Evolutionary conservation across 2,797 vertebrate species (phyloP), one percentile per base, ranked within the genome.

Genomic region (Eospalax fontanierii): DNA sequence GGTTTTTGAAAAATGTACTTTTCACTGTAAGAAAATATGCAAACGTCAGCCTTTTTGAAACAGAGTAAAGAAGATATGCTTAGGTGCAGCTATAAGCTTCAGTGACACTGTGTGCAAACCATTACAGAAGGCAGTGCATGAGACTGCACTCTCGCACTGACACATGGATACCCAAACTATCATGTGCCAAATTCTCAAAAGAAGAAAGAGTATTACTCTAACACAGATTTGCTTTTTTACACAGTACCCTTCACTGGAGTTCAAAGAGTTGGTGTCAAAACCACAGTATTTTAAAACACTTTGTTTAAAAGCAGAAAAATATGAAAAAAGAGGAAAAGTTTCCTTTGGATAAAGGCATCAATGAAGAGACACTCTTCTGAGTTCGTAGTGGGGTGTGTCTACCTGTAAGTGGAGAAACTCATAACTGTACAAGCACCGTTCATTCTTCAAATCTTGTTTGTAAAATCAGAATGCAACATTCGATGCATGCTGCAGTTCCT

Each of bases 291-390:
- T 61, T 66, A 24, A 92, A 93, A 71, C 38, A n/a, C 59, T 75
- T 84, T 71, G 63, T n/a, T 50, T 85, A 28, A 82, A 80, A 33
- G 26, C 73, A 93, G 57, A 15, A 91, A 96, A 86, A 43, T 46
- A 3, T 22, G 15, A 57, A 93, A 57, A 63, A 50, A n/a, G 1
- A 30, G 6, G n/a, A 82, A 76, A 82, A 59, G 2, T 74, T 82
- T 28, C 63, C 30, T 75, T 90, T 85, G 30, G 30, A 68, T 24
- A 68, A 93, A 84, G 43, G 3, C 14, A 57, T 19, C 30, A 71
- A 82, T 81, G 79, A 71, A 78, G 3, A 81, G 6, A 61, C 1
- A 43, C 22, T 18, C 78, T n/a, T 63, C 5, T 0, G 71, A 35
- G 9, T 74, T 78, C 7, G 14, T 26, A 75, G 70, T 57, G 2